phyloP scores from a whole-genome alignment of 2,888 invertebrate genomes.

The Carabus problematicus region DNA sequence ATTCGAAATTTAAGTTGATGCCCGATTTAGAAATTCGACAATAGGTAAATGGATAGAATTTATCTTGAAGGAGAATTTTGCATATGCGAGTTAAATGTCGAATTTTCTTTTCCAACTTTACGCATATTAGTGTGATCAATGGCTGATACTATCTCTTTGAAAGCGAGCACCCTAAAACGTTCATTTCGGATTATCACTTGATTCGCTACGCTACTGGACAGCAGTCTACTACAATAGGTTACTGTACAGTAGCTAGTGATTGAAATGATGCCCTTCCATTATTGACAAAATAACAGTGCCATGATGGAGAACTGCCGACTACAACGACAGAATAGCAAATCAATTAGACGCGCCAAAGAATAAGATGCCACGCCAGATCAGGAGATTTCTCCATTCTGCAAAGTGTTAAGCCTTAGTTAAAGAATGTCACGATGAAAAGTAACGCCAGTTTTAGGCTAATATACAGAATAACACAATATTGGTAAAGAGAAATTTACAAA shows the following conservation, averaged over 20 bases:
- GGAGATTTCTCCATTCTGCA: too few species aligned
- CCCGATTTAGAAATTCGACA: too few species aligned
- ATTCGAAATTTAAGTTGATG: too few species aligned
- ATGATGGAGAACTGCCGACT: slow-evolving; percentile 5
- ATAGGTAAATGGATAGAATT: too few species aligned
- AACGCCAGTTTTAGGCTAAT: too few species aligned
- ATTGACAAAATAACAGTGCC: background rate
- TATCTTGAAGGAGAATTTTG: too few species aligned
- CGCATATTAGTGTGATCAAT: background rate
- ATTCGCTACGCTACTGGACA: slow-evolving; percentile 11
- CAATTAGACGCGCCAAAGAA: slow-evolving; percentile 1
- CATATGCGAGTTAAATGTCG: too few species aligned
- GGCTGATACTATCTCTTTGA: background rate
- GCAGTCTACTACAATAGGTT: background rate
- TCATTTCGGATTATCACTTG: slow-evolving; percentile 16
- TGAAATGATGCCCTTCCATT: background rate
- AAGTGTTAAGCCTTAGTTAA: too few species aligned
- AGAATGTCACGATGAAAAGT: too few species aligned
- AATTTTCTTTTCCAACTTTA: background rate
- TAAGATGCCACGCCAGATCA: slow-evolving; percentile 3
- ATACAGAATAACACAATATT: too few species aligned
- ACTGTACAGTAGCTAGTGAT: background rate
- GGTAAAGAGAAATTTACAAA: too few species aligned
- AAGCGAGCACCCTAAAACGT: background rate
- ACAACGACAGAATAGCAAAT: background rate